phyloP scores from a whole-genome alignment of 2,113 vertebrate species.

The Erinaceus europaeus region DNA sequence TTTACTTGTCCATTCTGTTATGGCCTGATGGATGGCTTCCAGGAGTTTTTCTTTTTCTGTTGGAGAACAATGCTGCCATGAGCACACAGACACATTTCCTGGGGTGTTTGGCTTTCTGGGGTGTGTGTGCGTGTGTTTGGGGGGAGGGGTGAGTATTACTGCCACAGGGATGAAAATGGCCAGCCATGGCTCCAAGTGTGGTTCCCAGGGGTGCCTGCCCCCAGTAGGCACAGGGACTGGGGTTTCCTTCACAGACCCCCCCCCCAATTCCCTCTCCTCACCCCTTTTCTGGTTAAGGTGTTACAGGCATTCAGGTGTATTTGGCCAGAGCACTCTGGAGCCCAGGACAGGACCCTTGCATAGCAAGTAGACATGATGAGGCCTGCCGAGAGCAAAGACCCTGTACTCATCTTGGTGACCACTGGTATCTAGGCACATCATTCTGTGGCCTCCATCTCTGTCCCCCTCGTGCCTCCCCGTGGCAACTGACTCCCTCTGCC shows the following conservation, averaged over 20 bases:
- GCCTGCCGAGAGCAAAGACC: too few relatives aligned
- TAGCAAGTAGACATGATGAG: too few relatives aligned
- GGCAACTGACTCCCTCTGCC: too few relatives aligned
- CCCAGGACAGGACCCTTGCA: not conserved
- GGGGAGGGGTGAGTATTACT: not conserved
- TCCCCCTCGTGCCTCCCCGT: too few relatives aligned
- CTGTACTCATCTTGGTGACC: too few relatives aligned
- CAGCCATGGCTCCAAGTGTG: not conserved
- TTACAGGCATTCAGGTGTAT: not conserved
- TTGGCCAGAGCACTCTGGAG: not conserved
- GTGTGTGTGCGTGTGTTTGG: too few relatives aligned
- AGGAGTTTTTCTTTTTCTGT: not conserved
- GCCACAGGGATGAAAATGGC: not conserved
- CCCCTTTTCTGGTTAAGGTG: not conserved
- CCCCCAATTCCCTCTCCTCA: not conserved
- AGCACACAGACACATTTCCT: not conserved
- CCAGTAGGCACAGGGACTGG: too few relatives aligned
- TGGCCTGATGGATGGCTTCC: not conserved
- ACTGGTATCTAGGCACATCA: not conserved
- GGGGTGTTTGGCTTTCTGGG: not conserved
- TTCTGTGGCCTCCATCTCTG: too few relatives aligned
- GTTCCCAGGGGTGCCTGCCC: not conserved
- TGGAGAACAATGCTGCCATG: not conserved
- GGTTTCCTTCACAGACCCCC: too few relatives aligned
- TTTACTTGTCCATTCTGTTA: not conserved